phyloP scores from a whole-genome alignment of 1,140 invertebrate species.

The Bombyx mandarina region DNA sequence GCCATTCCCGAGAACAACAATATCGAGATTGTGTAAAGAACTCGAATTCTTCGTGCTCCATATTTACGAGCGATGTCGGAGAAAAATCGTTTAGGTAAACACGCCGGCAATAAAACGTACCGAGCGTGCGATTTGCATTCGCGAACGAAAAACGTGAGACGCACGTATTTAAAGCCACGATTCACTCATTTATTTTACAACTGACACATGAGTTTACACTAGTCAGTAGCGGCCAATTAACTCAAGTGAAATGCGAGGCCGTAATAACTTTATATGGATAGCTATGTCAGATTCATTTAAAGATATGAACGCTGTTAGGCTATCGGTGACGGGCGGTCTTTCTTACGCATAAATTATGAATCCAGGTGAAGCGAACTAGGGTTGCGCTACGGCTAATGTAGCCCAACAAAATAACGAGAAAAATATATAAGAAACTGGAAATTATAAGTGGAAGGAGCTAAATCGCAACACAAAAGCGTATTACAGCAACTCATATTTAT shows the following conservation, averaged over 20 bases:
- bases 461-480: slow-evolving; percentile 31
- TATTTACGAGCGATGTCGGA: slow-evolving; percentile 35
- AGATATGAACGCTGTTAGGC: slow-evolving; percentile 28
- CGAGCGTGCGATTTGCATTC: slow-evolving; percentile 29
- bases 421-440: slow-evolving; percentile 7
- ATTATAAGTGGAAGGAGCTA: slow-evolving; percentile 30
- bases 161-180: slow-evolving; percentile 32
- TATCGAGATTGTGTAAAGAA: slow-evolving; percentile 54
- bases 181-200: slow-evolving; percentile 44
- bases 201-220: slow-evolving; percentile 41
- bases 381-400: slow-evolving; percentile 5
- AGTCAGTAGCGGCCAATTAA: slow-evolving; percentile 44
- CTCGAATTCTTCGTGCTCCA: slow-evolving; percentile 40
- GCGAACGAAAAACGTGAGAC: slow-evolving; percentile 34
- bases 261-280: slow-evolving; percentile 55
- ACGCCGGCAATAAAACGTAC: slow-evolving; percentile 39
- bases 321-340: slow-evolving; percentile 28
- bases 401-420: no score
- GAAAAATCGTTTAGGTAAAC: slow-evolving; percentile 46
- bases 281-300: slow-evolving; percentile 45
- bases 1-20: slow-evolving; percentile 30
- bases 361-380: slow-evolving; percentile 23
- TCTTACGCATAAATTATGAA: slow-evolving; percentile 38
- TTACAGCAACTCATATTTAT: slow-evolving; percentile 53
- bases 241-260: slow-evolving; percentile 34